Evolutionary conservation across 2,797 vertebrate genomes (phyloP), one percentile per base, ranked within the genome.

Genomic region (Mus caroli): DNA sequence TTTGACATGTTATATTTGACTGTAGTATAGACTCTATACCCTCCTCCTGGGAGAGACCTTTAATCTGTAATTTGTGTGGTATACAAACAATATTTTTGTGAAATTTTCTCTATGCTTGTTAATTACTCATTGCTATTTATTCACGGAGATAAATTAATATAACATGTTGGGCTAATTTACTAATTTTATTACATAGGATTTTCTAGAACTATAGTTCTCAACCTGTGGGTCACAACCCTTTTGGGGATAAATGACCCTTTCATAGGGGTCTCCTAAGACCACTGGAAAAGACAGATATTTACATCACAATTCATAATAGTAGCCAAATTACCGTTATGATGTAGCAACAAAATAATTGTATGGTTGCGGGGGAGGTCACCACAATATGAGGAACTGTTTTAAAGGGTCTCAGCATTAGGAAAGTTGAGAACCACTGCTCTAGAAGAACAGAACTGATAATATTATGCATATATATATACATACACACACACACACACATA

Each of bases 111-210:
- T 71, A 75, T 86, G 19, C 50, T 50, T 69, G 60, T 88, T 93
- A 78, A 77, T 78, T 62, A 73, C 14, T 46, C 19, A 46, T 15
- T 92, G 52, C 6, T 89, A 87, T 85, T 92, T 93, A 19, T 82
- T 50, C 54, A 75, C n/a, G 60, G 77, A 34, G n/a, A 54, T 88
- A 82, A 94, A 24, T 19, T 88, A 94, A 69, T 28, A 67, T 85
- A 96, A 90, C 31, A 77, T 40, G 62, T 8, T 83, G 4, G 43
- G 46, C 92, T 95, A 91, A 90, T 94, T 64, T 62, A 88, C n/a
- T 54, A 86, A 58, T 37, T n/a, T 52, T 86, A 69, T 69, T 52
- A 52, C 62, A n/a, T 67, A 67, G 20, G 62, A 86, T 15, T 69
- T 22, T 26, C 83, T 52, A 69, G 62, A 52, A 43, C 43, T 13